A percentile compares a stretch with the other conserved stretches of the same genome.
Evolutionary conservation across 1,140 invertebrate genomes (phyloP).

Genomic region (Zaprionus inermis): DNA sequence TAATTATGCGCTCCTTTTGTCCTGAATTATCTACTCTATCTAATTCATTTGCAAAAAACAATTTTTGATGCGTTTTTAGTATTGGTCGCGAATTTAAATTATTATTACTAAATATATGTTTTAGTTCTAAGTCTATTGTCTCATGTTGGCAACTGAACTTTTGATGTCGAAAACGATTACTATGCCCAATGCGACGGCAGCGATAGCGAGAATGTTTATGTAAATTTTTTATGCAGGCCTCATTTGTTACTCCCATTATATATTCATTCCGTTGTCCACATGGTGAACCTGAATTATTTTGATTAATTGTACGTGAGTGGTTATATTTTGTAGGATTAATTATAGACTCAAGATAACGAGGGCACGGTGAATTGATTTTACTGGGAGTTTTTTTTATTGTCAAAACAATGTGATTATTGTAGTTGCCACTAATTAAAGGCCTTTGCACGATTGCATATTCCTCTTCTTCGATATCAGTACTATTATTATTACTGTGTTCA

Average conservation of each 20-base stretch:
- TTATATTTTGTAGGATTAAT: background rate
- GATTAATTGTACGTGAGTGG: background rate
- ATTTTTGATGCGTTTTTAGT: constrained; percentile 54
- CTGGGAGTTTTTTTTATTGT: constrained; percentile 81
- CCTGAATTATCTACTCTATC: constrained; percentile 27
- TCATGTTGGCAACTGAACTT: background rate
- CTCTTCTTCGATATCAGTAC: constrained; percentile 33
- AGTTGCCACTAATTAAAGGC: constrained; percentile 5
- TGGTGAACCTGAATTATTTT: background rate
- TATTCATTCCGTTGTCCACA: background rate
- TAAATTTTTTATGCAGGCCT: constrained; percentile 16
- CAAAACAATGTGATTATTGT: constrained; percentile 70
- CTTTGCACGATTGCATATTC: constrained; percentile 66
- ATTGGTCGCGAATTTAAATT: background rate
- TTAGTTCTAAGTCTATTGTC: constrained; percentile 53
- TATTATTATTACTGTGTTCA: constrained; percentile 27
- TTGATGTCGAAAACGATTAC: constrained; percentile 9
- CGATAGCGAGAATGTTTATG: constrained; percentile 5
- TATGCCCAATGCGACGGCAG: constrained; percentile 14
- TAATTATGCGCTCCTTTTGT: constrained; percentile 43
- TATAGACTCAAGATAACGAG: constrained; percentile 10
- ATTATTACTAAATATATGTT: constrained; percentile 51
- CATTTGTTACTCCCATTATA: background rate
- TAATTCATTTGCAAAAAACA: constrained; percentile 71
- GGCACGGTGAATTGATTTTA: constrained; percentile 71